These are phyloP conservation scores for Spatulosminthurus flaviceps DNA, from an alignment of 2,888 invertebrate species.

Conservation along the genomic window DNA sequence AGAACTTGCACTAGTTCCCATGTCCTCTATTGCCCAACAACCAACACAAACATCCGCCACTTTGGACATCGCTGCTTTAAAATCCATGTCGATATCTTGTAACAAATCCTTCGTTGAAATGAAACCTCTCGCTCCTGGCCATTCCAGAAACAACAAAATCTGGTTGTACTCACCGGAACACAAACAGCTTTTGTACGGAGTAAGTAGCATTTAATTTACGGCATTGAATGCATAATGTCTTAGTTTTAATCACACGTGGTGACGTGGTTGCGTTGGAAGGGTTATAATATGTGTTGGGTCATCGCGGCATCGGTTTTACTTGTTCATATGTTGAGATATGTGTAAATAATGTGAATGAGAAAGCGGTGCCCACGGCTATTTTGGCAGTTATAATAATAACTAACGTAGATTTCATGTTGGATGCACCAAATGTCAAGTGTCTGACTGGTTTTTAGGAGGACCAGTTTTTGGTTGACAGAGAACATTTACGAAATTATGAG, in stretches of 20 bases:
- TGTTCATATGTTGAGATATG: too few relatives aligned
- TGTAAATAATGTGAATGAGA: too few relatives aligned
- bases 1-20: neutral
- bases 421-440: neutral
- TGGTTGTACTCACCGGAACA: slow-evolving; percentile 12
- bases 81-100: neutral
- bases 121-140: neutral
- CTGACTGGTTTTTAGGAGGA: neutral
- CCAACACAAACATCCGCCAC: too few relatives aligned
- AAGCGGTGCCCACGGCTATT: too few relatives aligned
- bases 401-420: neutral
- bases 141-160: neutral
- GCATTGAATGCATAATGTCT: too few relatives aligned
- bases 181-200: neutral
- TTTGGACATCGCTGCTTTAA: too few relatives aligned
- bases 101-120: neutral
- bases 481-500: neutral
- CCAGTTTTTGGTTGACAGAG: neutral
- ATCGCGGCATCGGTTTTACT: too few relatives aligned
- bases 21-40: too few relatives aligned
- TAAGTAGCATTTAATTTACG: neutral
- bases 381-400: too few relatives aligned
- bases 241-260: too few relatives aligned
- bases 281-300: too few relatives aligned
- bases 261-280: too few relatives aligned